Percentiles rank a stretch among this genome's conserved stretches.
These are phyloP conservation scores for Cylindroiulus punctatus DNA, from an alignment of 2,888 invertebrate genomes.

Conservation along the genomic window DNA sequence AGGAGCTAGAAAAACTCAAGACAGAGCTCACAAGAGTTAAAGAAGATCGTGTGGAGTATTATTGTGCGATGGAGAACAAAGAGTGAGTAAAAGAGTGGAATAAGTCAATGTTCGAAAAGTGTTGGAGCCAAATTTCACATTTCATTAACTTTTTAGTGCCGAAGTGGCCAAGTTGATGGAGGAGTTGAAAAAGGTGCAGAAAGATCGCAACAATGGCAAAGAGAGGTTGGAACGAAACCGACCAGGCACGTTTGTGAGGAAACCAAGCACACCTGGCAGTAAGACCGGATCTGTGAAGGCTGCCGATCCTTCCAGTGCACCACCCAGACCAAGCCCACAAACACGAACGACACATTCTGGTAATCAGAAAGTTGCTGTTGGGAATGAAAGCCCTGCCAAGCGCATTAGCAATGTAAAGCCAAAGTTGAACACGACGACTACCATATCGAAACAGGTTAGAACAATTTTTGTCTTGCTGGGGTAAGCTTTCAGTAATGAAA, in stretches of 20 bases:
- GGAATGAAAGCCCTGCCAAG: background rate
- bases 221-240: background rate
- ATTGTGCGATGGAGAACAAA: conserved; percentile 12
- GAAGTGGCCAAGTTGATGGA: background rate
- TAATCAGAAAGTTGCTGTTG: background rate
- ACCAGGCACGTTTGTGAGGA: background rate
- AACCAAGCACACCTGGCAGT: background rate
- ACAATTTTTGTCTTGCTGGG: background rate
- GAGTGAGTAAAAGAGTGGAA: background rate
- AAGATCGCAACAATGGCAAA: background rate
- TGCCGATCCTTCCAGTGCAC: background rate
- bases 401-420: background rate
- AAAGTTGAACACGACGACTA: background rate
- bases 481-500: too few relatives aligned
- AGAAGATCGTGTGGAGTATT: conserved; percentile 7
- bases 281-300: background rate
- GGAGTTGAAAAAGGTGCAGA: background rate
- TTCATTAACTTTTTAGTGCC: background rate
- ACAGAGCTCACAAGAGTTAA: background rate
- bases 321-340: background rate
- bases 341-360: background rate
- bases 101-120: background rate
- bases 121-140: background rate
- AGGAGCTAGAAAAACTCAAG: background rate
- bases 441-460: background rate